A percentile compares a stretch with the other conserved stretches of the same genome.
These are phyloP conservation scores for Euphonia xanthogaster DNA, from an alignment of 2,797 vertebrate genomes.

Conservation along the genomic window DNA sequence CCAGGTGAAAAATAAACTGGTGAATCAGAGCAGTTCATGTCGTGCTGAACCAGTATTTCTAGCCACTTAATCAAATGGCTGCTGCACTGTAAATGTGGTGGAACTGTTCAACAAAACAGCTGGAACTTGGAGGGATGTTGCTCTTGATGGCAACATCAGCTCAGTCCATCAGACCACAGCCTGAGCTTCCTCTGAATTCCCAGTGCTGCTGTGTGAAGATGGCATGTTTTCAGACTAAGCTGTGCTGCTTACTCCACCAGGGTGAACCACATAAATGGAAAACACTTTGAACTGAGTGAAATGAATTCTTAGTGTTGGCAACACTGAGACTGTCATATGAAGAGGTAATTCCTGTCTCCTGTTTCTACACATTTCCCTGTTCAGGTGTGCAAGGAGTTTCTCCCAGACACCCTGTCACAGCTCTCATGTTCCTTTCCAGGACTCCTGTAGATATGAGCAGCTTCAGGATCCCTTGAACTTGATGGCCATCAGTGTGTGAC, in stretches of 20 bases:
- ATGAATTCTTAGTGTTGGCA: neutral
- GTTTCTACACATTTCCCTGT: neutral
- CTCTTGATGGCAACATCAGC: neutral
- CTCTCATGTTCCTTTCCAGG: neutral
- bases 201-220: neutral
- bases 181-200: neutral
- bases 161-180: neutral
- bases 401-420: neutral
- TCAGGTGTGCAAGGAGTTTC: neutral
- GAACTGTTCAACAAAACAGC: neutral
- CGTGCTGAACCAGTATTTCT: neutral
- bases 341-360: neutral
- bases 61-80: neutral
- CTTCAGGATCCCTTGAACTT: neutral
- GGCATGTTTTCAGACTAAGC: neutral
- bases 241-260: neutral
- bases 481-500: neutral
- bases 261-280: neutral
- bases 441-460: neutral
- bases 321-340: neutral
- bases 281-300: neutral
- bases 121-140: neutral
- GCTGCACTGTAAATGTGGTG: neutral
- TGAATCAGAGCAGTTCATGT: accelerated
- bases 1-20: neutral